These are phyloP conservation scores for Drosophila rellima DNA, from an alignment of 2,888 invertebrate genomes.

Conservation along the genomic window DNA sequence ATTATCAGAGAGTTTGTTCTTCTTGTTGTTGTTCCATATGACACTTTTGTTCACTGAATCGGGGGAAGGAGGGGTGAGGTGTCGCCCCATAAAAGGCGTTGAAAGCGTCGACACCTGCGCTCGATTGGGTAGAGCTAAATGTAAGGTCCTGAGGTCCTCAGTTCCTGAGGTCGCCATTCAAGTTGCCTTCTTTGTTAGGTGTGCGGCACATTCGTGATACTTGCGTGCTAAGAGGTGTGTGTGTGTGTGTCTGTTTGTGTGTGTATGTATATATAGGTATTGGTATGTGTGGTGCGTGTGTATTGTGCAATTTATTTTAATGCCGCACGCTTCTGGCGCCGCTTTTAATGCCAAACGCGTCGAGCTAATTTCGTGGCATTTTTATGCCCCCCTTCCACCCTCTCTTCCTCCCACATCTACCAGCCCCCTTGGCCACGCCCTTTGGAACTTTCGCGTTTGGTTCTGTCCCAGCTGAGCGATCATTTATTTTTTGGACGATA, in stretches of 20 bases:
- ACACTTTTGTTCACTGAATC: constrained; percentile 53
- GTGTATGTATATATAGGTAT: constrained; percentile 1
- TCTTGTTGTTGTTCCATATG: constrained; percentile 60
- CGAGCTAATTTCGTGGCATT: constrained; percentile 79
- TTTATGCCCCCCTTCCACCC: constrained; percentile 53
- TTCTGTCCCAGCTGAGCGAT: constrained; percentile 75
- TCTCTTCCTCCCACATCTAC: constrained; percentile 8
- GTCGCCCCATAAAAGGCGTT: constrained; percentile 68
- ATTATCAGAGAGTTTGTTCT: constrained; percentile 64
- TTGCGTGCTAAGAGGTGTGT: constrained; percentile 46
- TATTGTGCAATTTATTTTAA: constrained; percentile 77
- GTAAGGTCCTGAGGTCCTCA: constrained; percentile 35
- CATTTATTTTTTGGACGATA: constrained; percentile 69
- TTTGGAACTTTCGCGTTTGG: constrained; percentile 21
- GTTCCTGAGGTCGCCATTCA: constrained; percentile 24
- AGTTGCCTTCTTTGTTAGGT: constrained; percentile 41
- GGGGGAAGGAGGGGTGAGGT: background rate
- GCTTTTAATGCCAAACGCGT: constrained; percentile 79
- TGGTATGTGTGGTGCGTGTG: constrained; percentile 42
- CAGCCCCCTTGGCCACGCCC: constrained; percentile 37
- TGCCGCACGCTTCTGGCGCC: constrained; percentile 76
- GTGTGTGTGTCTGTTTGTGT: constrained; percentile 5
- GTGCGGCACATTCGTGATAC: constrained; percentile 39
- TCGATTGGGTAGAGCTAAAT: constrained; percentile 47
- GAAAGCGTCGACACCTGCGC: constrained; percentile 74